Conservation (phyloP, 2,113 vertebrate genomes). For the Eulacestoma nigropectus region DNA sequence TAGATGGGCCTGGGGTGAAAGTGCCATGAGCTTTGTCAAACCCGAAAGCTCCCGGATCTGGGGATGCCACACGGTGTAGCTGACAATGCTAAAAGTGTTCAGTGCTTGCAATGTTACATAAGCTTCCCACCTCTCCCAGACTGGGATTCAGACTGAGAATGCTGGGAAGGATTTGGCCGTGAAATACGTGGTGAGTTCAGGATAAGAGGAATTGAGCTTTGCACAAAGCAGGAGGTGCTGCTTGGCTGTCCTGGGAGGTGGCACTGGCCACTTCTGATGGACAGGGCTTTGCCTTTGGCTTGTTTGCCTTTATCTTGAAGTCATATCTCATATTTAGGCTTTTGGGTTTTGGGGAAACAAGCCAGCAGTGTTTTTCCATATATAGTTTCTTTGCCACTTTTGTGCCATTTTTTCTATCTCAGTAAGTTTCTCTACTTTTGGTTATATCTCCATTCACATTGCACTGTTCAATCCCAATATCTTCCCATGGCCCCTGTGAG, state of each 20-base stretch:
- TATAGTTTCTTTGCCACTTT: not conserved
- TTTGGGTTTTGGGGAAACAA: not conserved
- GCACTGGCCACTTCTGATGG: not conserved
- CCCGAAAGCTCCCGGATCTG: slow-evolving; percentile 1
- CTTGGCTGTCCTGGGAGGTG: not conserved
- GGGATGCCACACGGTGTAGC: slow-evolving; percentile 22
- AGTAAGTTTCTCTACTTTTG: not conserved
- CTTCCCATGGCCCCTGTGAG: not conserved
- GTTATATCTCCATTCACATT: not conserved
- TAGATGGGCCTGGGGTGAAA: slow-evolving; percentile 52
- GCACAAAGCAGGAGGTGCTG: not conserved
- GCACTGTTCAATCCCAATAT: not conserved
- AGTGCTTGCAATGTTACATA: not conserved
- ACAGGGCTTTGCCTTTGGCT: not conserved
- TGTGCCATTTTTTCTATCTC: accelerated
- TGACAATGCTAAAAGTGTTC: slow-evolving; percentile 30
- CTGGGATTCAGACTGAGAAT: not conserved
- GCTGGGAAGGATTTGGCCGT: not conserved
- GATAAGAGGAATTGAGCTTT: not conserved
- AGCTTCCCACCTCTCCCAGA: slow-evolving; percentile 13
- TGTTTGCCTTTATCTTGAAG: not conserved
- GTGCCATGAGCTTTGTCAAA: slow-evolving; percentile 45
- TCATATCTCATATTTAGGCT: not conserved
- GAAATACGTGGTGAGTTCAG: not conserved
- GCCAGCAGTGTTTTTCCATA: not conserved